Percentiles rank a stretch among this genome's conserved stretches.
These are phyloP conservation scores for Scaptomyza reducta DNA, from an alignment of 2,888 invertebrate genomes.

Conservation along the genomic window DNA sequence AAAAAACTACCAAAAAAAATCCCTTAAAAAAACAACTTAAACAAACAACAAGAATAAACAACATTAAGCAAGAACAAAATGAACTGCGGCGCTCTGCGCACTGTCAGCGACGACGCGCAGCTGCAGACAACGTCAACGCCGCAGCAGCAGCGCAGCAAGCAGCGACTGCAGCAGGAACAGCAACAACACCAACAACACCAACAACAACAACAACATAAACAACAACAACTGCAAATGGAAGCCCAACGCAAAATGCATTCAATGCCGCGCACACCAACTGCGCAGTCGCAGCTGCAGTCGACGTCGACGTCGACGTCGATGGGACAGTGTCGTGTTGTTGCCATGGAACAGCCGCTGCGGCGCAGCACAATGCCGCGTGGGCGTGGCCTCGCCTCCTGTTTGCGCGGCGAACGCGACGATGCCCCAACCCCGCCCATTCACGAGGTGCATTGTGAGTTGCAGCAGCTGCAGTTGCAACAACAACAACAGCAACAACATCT, in stretches of 20 bases:
- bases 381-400: conserved; percentile 83
- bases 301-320: conserved; percentile 13
- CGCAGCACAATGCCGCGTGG: conserved; percentile 83
- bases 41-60: too few species aligned
- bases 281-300: conserved; percentile 27
- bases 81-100: conserved; percentile 84
- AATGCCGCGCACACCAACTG: conserved; percentile 61
- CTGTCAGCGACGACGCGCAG: conserved; percentile 78
- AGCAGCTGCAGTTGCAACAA: conserved; percentile 48
- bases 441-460: conserved; percentile 65
- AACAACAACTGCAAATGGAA: conserved; percentile 36
- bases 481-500: conserved; percentile 53
- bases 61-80: conserved; percentile 57
- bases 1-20: conserved; percentile 52
- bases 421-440: conserved; percentile 72
- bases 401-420: conserved; percentile 84
- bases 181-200: conserved; percentile 25
- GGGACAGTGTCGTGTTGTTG: conserved; percentile 44
- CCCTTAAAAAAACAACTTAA: conserved; percentile 6
- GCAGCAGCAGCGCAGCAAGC: conserved; percentile 44
- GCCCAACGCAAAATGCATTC: conserved; percentile 63
- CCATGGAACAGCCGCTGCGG: conserved; percentile 70
- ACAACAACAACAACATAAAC: conserved; percentile 25
- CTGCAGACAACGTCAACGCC: conserved; percentile 35
- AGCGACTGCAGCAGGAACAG: conserved; percentile 27